Evolutionary conservation across 2,797 vertebrate genomes (phyloP).

Genomic region (Crax fasciolata): DNA sequence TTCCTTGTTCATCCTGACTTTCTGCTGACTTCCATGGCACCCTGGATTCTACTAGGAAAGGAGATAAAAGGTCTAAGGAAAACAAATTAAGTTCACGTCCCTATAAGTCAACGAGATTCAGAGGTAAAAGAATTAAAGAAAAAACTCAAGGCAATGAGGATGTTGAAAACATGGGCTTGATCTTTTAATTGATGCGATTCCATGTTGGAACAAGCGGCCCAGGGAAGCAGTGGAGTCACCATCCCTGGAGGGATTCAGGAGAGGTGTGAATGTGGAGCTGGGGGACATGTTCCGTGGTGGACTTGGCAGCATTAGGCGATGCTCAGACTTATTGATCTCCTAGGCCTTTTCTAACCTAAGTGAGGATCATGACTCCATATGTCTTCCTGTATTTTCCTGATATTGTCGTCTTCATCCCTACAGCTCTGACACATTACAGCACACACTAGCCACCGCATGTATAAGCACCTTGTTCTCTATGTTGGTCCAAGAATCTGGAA

Average conservation of each 20-base stretch:
- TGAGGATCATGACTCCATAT: background rate
- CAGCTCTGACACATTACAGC: background rate
- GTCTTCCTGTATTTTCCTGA: background rate
- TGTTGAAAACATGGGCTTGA: background rate
- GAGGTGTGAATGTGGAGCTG: background rate
- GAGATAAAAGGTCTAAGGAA: background rate
- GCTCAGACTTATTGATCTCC: background rate
- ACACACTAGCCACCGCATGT: background rate
- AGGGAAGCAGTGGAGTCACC: background rate
- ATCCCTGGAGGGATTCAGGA: background rate
- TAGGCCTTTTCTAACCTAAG: background rate
- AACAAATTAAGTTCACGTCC: background rate
- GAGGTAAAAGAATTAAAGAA: background rate
- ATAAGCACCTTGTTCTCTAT: background rate
- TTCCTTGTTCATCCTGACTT: background rate
- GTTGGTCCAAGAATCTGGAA: background rate
- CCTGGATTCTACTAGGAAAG: too few relatives aligned
- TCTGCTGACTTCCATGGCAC: background rate
- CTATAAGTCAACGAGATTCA: background rate
- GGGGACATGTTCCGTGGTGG: background rate
- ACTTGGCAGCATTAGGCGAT: background rate
- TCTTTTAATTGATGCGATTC: background rate
- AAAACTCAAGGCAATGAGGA: background rate
- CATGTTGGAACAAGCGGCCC: background rate
- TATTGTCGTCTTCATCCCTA: background rate